phyloP scores from a whole-genome alignment of 2,113 vertebrate genomes.

The Riparia riparia region DNA sequence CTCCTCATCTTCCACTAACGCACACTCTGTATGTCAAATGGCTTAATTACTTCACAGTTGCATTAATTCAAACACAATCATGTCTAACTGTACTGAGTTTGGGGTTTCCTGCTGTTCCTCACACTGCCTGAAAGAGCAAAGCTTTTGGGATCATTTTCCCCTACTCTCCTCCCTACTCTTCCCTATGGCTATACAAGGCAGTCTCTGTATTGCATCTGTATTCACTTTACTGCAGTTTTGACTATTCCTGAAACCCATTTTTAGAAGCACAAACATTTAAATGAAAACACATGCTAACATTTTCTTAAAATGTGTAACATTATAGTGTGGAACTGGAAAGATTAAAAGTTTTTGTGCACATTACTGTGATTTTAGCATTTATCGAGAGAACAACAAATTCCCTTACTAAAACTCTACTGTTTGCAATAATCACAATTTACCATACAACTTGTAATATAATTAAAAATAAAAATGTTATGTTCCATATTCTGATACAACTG shows the following conservation, averaged over 20 bases:
- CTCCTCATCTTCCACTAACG: rapidly evolving
- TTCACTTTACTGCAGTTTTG: background rate
- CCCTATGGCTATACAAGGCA: background rate
- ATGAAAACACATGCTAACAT: background rate
- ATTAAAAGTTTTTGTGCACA: background rate
- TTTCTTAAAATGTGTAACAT: background rate
- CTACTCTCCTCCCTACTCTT: rapidly evolving
- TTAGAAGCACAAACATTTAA: background rate
- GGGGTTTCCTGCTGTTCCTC: background rate
- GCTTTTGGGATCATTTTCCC: background rate
- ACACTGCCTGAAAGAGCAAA: background rate
- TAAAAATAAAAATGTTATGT: background rate
- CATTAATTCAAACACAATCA: background rate
- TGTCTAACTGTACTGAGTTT: background rate
- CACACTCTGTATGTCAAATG: background rate
- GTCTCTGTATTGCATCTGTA: background rate
- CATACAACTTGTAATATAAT: background rate
- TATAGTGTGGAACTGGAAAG: background rate
- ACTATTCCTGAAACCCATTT: background rate
- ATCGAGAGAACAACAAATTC: background rate
- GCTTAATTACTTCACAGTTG: background rate
- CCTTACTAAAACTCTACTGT: background rate
- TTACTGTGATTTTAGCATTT: background rate
- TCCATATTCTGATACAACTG: background rate
- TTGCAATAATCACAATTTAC: background rate